Conservation (phyloP, 2,888 invertebrate species). For the Mesorhabditis spiculigera region DNA sequence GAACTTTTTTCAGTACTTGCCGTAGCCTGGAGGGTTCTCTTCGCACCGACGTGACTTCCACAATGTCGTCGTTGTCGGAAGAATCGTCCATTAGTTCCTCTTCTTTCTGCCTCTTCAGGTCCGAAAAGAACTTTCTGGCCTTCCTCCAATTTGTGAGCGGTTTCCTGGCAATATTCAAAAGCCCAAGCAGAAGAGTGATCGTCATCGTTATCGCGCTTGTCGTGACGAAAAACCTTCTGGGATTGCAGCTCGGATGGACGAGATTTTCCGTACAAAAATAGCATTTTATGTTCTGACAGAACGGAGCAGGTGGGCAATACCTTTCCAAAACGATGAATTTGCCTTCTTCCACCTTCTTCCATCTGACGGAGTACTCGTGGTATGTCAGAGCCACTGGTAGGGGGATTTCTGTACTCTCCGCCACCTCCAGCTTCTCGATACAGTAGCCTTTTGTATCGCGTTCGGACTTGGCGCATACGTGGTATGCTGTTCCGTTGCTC, state of each 20-base stretch:
- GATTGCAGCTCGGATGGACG: neutral
- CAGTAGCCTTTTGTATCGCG: neutral
- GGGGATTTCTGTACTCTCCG: neutral
- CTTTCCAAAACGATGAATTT: neutral
- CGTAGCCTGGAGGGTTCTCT: too few relatives aligned
- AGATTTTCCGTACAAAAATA: neutral
- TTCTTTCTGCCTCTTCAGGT: neutral
- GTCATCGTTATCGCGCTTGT: neutral
- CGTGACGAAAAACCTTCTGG: neutral
- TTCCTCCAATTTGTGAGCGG: neutral
- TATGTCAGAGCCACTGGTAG: neutral
- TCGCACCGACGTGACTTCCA: too few relatives aligned
- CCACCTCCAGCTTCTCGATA: neutral
- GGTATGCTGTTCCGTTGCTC: neutral
- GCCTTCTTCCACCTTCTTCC: neutral
- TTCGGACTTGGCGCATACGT: neutral
- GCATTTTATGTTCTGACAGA: neutral
- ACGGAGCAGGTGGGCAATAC: neutral
- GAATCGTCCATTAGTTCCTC: too few relatives aligned
- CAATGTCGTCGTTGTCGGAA: too few relatives aligned
- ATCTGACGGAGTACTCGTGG: neutral
- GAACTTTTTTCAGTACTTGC: too few relatives aligned
- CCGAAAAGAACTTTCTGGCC: neutral
- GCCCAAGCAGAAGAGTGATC: neutral
- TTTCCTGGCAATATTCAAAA: neutral